A percentile compares a stretch with the other conserved stretches of the same genome.
Evolutionary conservation across 2,797 vertebrate species (phyloP).

Genomic region (Lutjanus argentimaculatus): DNA sequence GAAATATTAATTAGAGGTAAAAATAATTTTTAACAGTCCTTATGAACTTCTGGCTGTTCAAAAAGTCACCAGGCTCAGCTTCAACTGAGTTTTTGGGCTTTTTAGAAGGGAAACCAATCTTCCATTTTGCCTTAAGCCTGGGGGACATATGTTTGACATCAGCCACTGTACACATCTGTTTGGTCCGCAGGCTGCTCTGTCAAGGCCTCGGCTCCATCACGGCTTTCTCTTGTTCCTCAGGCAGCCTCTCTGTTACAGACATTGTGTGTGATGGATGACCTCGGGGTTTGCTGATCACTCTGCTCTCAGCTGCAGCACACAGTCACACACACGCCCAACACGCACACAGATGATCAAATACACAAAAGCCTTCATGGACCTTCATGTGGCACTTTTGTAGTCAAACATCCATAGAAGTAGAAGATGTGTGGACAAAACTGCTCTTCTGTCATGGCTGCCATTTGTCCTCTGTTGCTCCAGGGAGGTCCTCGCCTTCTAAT

Average conservation of each 20-base stretch:
- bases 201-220: slow-evolving; percentile 2
- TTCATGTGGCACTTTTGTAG: neutral
- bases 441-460: neutral
- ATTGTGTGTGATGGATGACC: slow-evolving; percentile 39
- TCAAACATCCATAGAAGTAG: neutral
- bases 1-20: too few species aligned
- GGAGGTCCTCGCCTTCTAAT: neutral
- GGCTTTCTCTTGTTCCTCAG: slow-evolving; percentile 2
- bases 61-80: neutral
- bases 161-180: slow-evolving; percentile 25
- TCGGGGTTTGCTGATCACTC: slow-evolving; percentile 31
- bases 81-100: neutral
- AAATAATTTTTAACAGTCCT: too few species aligned
- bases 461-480: neutral
- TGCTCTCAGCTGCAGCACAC: slow-evolving; percentile 16
- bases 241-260: slow-evolving; percentile 28
- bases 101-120: slow-evolving; percentile 4
- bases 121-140: neutral
- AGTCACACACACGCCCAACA: neutral
- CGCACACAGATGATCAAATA: neutral
- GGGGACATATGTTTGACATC: slow-evolving; percentile 6
- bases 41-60: neutral
- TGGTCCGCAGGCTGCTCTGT: slow-evolving; percentile 13
- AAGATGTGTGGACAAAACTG: neutral
- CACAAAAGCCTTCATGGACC: neutral